A percentile compares a stretch with the other conserved stretches of the same genome.
These are phyloP conservation scores for Mamestra brassicae DNA, from an alignment of 2,888 invertebrate genomes.

Conservation along the genomic window DNA sequence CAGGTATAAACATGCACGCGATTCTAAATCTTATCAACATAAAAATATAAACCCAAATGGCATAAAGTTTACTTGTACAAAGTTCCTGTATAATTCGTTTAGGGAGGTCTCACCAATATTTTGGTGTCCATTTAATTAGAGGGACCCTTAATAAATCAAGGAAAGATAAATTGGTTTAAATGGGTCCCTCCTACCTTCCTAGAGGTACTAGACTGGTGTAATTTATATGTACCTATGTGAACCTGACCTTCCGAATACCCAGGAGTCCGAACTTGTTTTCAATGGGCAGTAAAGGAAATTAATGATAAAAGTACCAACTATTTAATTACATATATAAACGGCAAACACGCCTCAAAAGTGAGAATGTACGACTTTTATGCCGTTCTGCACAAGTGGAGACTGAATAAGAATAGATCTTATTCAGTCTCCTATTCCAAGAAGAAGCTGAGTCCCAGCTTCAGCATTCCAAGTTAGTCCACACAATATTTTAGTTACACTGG, in stretches of 20 bases:
- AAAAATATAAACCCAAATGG: conserved; percentile 34
- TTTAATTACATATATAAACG: neutral
- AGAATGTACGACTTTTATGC: neutral
- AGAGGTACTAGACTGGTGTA: conserved; percentile 56
- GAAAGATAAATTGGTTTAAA: conserved; percentile 80
- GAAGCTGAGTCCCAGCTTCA: too few relatives aligned
- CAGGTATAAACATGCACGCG: conserved; percentile 49
- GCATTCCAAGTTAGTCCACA: neutral
- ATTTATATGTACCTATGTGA: conserved; percentile 60
- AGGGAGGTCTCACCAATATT: conserved; percentile 78
- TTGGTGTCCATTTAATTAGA: conserved; percentile 74
- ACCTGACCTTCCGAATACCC: conserved; percentile 12
- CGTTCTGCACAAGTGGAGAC: neutral
- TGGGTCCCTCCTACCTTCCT: conserved; percentile 66
- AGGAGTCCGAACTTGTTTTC: conserved; percentile 15
- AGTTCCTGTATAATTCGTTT: conserved; percentile 68
- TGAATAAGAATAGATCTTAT: too few relatives aligned
- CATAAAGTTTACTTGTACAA: conserved; percentile 44
- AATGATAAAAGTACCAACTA: neutral
- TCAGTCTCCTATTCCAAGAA: too few relatives aligned
- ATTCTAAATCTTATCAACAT: conserved; percentile 45
- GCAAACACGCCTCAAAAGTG: neutral
- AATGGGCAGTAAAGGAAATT: neutral
- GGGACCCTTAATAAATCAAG: conserved; percentile 69
- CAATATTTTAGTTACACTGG: neutral